Conservation (phyloP, 2,113 vertebrate species). For the Hystrix cristata region DNA sequence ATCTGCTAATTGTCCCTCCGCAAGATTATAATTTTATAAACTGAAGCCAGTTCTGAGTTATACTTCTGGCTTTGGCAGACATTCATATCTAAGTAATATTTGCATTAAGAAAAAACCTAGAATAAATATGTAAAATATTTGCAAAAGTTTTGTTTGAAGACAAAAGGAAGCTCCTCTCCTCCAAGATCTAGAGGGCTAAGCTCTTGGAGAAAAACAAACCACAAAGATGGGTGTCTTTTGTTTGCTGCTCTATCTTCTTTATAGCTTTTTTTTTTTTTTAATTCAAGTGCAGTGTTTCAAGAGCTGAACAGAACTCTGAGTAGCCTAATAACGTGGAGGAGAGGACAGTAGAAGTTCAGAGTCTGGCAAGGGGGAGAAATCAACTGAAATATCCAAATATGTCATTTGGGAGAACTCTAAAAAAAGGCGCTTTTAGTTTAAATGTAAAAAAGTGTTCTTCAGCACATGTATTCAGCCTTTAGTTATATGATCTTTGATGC, state of each 20-base stretch:
- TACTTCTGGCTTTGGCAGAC: neutral
- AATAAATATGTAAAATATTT: neutral
- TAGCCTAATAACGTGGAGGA: neutral
- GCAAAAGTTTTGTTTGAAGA: neutral
- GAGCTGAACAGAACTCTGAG: neutral
- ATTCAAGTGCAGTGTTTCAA: neutral
- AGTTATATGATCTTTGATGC: neutral
- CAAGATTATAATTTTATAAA: neutral
- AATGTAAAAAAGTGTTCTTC: neutral
- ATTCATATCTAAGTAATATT: neutral
- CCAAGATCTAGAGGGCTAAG: neutral
- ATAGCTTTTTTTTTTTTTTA: neutral
- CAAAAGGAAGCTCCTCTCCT: neutral
- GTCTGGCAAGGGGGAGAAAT: neutral
- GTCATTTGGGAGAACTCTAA: neutral
- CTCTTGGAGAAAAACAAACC: neutral
- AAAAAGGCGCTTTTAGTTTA: neutral
- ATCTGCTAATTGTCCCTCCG: neutral
- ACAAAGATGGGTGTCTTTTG: neutral
- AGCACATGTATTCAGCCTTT: neutral
- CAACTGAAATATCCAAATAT: neutral
- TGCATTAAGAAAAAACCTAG: neutral
- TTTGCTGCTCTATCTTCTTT: neutral
- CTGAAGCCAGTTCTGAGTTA: neutral
- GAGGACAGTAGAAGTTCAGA: neutral